Evolutionary conservation across 1,140 invertebrate species (phyloP).

Genomic region (Drosophila bifasciata): DNA sequence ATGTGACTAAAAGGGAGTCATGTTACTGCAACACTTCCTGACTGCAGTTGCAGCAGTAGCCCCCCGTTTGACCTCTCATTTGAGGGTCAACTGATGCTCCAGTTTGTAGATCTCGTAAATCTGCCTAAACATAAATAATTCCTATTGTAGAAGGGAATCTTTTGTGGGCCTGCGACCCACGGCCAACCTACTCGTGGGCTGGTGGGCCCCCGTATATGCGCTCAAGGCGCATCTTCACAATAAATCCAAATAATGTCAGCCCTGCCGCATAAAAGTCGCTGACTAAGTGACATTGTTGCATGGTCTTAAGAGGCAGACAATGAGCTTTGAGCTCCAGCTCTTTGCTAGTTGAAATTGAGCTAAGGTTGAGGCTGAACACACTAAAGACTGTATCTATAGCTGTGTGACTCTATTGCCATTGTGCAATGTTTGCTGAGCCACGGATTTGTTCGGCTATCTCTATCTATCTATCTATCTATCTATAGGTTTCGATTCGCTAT

Average conservation of each 20-base stretch:
- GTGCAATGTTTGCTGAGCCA: conserved; percentile 41
- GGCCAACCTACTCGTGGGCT: conserved; percentile 24
- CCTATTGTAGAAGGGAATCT: conserved; percentile 19
- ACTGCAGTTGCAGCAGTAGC: not conserved
- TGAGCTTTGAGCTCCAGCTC: too few relatives aligned
- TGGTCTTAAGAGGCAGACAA: conserved; percentile 19
- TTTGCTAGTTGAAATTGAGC: conserved; percentile 26
- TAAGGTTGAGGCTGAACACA: conserved; percentile 11
- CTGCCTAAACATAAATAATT: not conserved
- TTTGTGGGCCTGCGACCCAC: conserved; percentile 27
- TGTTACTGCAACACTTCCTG: too few relatives aligned
- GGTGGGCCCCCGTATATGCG: not conserved
- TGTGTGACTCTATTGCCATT: conserved; percentile 1
- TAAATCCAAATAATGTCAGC: conserved; percentile 35
- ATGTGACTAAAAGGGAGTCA: too few relatives aligned
- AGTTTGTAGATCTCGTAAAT: conserved; percentile 21
- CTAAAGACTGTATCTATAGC: not conserved
- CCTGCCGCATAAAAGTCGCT: conserved; percentile 18
- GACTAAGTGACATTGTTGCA: conserved; percentile 68
- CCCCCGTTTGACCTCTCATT: conserved; percentile 7
- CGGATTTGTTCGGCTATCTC: too few relatives aligned
- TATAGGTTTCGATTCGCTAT: conserved; percentile 19
- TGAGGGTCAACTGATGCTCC: conserved; percentile 20
- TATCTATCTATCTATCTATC: too few relatives aligned
- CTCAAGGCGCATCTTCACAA: conserved; percentile 19